Conservation (phyloP, 2,797 vertebrate genomes). For the Setipinna tenuifilis region DNA sequence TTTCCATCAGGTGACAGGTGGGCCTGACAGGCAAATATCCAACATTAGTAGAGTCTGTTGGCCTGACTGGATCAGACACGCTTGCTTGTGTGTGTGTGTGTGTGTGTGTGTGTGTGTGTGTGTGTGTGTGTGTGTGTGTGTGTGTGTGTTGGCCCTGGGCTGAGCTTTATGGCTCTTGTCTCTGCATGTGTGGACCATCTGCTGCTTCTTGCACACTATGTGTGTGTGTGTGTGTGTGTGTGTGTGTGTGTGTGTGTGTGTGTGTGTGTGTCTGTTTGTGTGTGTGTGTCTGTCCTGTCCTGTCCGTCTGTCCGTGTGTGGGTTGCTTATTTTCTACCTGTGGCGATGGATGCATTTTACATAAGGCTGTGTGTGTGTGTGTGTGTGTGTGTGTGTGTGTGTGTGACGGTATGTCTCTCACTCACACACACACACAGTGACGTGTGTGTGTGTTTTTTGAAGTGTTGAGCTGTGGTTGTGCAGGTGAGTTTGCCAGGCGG, state of each 20-base stretch:
- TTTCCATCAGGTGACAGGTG: neutral
- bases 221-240: neutral
- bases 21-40: neutral
- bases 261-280: no score
- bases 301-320: no score
- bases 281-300: no score
- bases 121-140: neutral
- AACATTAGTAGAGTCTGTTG: neutral
- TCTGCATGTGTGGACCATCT: slow-evolving; percentile 1
- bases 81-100: neutral
- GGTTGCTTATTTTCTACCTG: no score
- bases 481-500: no score
- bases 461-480: no score
- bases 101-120: neutral
- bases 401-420: no score
- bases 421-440: no score
- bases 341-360: no score
- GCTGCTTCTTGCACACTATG: neutral
- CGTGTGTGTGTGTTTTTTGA: no score
- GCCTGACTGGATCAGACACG: neutral
- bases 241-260: neutral
- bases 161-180: neutral
- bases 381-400: no score
- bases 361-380: no score
- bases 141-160: neutral